These are phyloP conservation scores for Mormyrops attenuatus DNA, from an alignment of 2,797 vertebrate genomes.

Conservation along the genomic window DNA sequence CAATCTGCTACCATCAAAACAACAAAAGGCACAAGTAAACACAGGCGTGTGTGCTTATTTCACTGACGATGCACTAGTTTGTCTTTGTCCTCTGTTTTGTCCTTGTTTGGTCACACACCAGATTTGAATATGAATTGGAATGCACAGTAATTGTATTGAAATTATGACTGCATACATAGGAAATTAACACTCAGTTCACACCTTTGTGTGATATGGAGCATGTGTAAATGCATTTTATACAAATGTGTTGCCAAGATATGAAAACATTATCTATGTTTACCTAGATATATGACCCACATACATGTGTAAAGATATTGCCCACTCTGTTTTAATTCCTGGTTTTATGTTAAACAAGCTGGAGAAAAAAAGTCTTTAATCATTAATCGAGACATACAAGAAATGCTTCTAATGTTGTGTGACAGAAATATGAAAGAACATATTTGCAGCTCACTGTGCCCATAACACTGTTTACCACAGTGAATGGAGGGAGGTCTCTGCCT, in stretches of 20 bases:
- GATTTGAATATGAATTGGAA: constrained; percentile 1
- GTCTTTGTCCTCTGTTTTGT: not conserved
- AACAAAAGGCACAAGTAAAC: constrained; percentile 22
- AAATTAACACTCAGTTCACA: not conserved
- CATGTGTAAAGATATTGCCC: not conserved
- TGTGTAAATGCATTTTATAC: not conserved
- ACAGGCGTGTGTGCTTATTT: constrained; percentile 27
- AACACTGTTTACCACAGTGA: not conserved
- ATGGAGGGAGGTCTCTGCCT: not conserved
- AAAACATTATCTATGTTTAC: not conserved
- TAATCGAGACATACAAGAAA: not conserved
- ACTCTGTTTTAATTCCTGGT: not conserved
- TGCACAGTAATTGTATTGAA: not conserved
- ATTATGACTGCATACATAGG: not conserved
- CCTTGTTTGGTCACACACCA: not conserved
- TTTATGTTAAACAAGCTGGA: not conserved
- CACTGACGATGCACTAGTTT: not conserved
- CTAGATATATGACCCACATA: not conserved
- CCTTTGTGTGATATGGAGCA: not conserved
- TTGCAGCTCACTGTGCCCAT: not conserved
- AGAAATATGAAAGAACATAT: not conserved
- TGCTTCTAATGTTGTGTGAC: not conserved
- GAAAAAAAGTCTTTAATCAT: not conserved
- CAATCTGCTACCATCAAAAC: constrained; percentile 40
- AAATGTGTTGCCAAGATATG: not conserved